Percentiles rank a stretch among this genome's conserved stretches.
Conservation (phyloP, 2,888 invertebrate genomes). For the Belgica antarctica region DNA sequence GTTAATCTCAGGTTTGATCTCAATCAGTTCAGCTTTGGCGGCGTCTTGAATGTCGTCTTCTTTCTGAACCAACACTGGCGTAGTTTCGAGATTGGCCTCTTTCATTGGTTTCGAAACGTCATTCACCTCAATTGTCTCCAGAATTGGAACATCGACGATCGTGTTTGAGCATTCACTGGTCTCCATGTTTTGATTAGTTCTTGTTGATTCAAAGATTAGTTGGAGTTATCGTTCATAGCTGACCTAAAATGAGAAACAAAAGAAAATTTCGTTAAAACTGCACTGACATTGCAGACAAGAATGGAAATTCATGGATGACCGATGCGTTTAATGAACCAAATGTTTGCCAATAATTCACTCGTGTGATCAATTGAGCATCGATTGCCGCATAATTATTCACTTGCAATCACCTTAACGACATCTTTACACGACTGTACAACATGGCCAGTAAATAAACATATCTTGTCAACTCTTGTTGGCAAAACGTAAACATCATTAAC, state of each 20-base stretch:
- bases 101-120: neutral
- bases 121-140: constrained; percentile 13
- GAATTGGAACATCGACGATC: too few species aligned
- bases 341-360: neutral
- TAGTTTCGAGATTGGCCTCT: neutral
- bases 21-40: constrained; percentile 1
- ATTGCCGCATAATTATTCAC: too few species aligned
- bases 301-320: neutral
- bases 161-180: constrained; percentile 18
- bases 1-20: neutral
- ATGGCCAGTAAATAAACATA: neutral
- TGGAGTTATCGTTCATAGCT: constrained; percentile 19
- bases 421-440: neutral
- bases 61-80: neutral
- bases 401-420: constrained; percentile 3
- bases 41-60: neutral
- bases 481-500: neutral
- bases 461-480: neutral
- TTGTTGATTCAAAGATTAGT: neutral
- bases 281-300: neutral
- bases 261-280: neutral
- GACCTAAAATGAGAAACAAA: constrained; percentile 19
- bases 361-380: too few species aligned
- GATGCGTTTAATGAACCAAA: too few species aligned
- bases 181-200: constrained; percentile 23